Evolutionary conservation across 2,113 vertebrate species (phyloP), one percentile per base, ranked within the genome.

Genomic region (Benitochromis conjunctus): DNA sequence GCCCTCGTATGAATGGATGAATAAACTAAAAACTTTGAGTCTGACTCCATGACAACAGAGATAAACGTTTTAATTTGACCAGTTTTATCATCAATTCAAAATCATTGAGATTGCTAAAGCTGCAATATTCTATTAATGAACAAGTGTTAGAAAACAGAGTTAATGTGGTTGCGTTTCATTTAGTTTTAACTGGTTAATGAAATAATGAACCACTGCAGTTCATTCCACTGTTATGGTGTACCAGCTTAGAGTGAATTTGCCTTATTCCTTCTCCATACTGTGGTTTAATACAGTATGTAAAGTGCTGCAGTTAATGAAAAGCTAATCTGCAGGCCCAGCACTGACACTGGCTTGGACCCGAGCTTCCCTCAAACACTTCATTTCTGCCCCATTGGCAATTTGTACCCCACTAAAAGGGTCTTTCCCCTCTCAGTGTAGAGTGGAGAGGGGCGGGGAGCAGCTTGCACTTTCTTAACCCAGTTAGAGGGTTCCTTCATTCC

Each of bases 401-500:
- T 94, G 91, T 92, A 89, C 87, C 82, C 88, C 78, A 83, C 94
- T 95, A 94, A 95, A 95, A 95, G 91, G 90, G 89, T 91, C 89
- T 76, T 69, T 84, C 84, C 84, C 62, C 71, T 66, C 46, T 83
- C 21, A 12, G 36, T 31, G 13, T 14, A 34, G 34, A 46, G 51
- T 41, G 56, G 31, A 56, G 51, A 41, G 24, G 62, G 54, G 43
- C 36, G 62, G 43, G 64, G 55, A 78, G 81, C 46, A 5, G 86
- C 38, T 87, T 92, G 92, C 89, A 93, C 90, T 93, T 93, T 92
- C 86, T 84, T 96, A 96, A 96, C 94, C 87, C 90, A 94, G 95
- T 96, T 96, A 96, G 91, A 53, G 36, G 90, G 86, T 88, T 82
- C 74, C 89, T 85, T 80, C 86, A 76, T 94, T 94, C 86, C 88